A percentile compares a stretch with the other conserved stretches of the same genome.
These are phyloP conservation scores for Nasonia longicornis DNA, from an alignment of 1,140 invertebrate genomes.

Conservation along the genomic window DNA sequence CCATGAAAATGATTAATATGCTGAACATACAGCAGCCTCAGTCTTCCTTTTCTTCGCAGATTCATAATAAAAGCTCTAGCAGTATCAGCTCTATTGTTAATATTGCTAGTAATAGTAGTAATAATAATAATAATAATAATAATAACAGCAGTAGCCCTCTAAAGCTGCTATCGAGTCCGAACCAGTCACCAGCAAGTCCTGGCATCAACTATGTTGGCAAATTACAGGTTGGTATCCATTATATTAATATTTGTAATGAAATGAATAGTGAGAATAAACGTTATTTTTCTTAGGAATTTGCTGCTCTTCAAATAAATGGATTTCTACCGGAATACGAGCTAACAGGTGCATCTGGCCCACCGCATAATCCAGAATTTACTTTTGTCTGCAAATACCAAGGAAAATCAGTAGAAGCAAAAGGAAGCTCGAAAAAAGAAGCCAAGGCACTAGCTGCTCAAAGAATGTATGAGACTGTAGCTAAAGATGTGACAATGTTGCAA, in stretches of 20 bases:
- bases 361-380: conserved; percentile 4
- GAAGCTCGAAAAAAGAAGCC: conserved; percentile 8
- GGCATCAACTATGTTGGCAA: conserved; percentile 9
- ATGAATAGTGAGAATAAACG: background rate
- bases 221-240: conserved; percentile 2
- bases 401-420: background rate
- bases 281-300: background rate
- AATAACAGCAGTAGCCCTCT: background rate
- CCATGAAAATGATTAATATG: background rate
- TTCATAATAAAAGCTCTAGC: too few species aligned
- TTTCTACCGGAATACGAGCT: background rate
- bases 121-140: background rate
- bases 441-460: background rate
- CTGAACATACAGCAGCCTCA: background rate
- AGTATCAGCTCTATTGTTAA: background rate
- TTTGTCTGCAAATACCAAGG: background rate
- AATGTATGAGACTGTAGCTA: background rate
- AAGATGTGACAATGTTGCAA: background rate
- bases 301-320: background rate
- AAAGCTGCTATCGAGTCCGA: background rate
- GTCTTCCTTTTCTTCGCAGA: too few species aligned
- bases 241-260: background rate
- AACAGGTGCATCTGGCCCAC: background rate
- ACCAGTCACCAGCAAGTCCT: too few species aligned
- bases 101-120: background rate